Percentiles rank a stretch among this genome's conserved stretches.
phyloP scores from a whole-genome alignment of 2,888 invertebrate species.

The Netelia fuscicornis region DNA sequence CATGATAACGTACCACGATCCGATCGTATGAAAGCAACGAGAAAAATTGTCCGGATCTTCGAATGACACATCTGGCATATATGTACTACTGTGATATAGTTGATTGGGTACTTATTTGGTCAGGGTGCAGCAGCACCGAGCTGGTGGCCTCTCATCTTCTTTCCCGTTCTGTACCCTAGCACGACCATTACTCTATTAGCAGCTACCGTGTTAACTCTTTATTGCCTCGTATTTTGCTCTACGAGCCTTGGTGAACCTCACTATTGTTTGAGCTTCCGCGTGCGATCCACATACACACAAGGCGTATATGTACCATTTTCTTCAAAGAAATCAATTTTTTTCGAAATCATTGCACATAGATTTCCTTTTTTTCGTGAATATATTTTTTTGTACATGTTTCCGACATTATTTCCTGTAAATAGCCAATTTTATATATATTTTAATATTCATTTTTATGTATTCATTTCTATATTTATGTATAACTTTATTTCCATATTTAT shows the following conservation, averaged over 20 bases:
- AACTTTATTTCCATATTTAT: no score
- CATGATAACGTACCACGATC: not conserved
- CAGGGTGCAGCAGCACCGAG: conserved; percentile 73
- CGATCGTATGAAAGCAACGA: conserved; percentile 1
- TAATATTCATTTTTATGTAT: no score
- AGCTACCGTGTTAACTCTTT: conserved; percentile 81
- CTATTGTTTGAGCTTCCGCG: conserved; percentile 76
- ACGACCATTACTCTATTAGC: conserved; percentile 83
- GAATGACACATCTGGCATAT: not conserved
- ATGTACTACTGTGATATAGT: conserved; percentile 34
- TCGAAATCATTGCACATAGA: no score
- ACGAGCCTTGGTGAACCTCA: conserved; percentile 74
- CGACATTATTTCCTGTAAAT: no score
- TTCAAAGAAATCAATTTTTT: no score
- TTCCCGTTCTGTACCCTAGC: conserved; percentile 67
- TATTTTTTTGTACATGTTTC: no score
- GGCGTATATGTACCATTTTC: not conserved
- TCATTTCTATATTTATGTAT: no score
- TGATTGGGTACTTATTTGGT: conserved; percentile 79
- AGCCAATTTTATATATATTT: no score
- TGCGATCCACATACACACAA: conserved; percentile 22
- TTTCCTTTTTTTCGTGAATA: no score
- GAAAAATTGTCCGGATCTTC: not conserved
- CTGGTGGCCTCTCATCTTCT: conserved; percentile 51
- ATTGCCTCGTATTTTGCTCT: conserved; percentile 76